Base-by-base conservation (phyloP, 2,797 vertebrate species). In the Gephyroberyx darwinii region DNA sequence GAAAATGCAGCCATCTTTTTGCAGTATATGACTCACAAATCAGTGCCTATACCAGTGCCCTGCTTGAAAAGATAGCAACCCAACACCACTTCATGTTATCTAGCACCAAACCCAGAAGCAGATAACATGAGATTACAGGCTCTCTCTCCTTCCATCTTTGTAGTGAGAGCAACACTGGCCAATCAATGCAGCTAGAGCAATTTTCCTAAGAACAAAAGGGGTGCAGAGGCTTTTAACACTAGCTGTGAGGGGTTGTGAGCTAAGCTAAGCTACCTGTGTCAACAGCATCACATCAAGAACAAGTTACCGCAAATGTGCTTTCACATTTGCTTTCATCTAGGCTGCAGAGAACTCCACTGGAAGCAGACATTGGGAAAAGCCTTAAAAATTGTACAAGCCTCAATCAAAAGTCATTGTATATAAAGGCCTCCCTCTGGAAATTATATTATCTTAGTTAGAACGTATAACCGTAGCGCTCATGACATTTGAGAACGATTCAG, bases 1-100 rank as follows among this genome's bases (percentile, higher is more conserved):
- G n/a, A 73, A 75, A 76, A 77, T 1, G 41, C 64, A 80, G 56
- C 17, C n/a, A 45, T 56, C 70, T 58, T 77, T 74, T 80, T 51
- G 20, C 71, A 85, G 61, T 19, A 17, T 26, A 2, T 86, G 84
- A 88, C 82, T 89, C 85, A 86, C 59, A 79, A 67, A 69, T 83
- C 74, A 59, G 65, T 69, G 61, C 63, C 37, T 60, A 56, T 58
- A 72, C 43, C 17, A 70, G 47, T 22, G 51, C 53, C 12, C 41
- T 64, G 74, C 20, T 74, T 22, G 26, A 76, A 75, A 66, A 82
- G 73, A 87, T 51, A 65, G 78, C 58, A 45, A 59, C 37, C 70
- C 13, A 57, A 75, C 1, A 22, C 26, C 65, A 56, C 54, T 65
- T 79, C 45, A 47, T 43, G 58, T 71, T 41, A 74, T 78, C 64